phyloP scores from a whole-genome alignment of 2,888 invertebrate species.

The Tetheella fluctuosa region DNA sequence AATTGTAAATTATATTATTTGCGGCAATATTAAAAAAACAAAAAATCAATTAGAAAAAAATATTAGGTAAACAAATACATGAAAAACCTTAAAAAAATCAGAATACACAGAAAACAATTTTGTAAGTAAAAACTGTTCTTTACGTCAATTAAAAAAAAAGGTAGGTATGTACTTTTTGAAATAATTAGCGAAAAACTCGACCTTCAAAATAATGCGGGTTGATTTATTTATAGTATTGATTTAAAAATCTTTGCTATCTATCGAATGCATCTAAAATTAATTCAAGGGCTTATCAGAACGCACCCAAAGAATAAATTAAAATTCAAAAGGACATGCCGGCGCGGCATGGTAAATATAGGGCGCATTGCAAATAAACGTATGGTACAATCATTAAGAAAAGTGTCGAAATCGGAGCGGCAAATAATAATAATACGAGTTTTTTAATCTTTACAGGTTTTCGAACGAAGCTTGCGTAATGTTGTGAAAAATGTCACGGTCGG shows the following conservation, averaged over 20 bases:
- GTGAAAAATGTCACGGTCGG: constrained; percentile 73
- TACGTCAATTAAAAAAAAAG: too few relatives aligned
- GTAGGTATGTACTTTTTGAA: too few relatives aligned
- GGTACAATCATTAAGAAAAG: constrained; percentile 53
- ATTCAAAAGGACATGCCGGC: constrained; percentile 34
- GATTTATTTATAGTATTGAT: neutral
- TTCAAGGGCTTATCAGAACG: constrained; percentile 27
- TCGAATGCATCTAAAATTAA: constrained; percentile 17
- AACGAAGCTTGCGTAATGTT: constrained; percentile 57
- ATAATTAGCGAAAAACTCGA: neutral
- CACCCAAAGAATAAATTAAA: constrained; percentile 33
- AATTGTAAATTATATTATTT: neutral
- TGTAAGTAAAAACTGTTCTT: too few relatives aligned
- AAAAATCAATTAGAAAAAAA: neutral
- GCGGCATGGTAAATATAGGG: constrained; percentile 31
- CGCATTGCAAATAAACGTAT: constrained; percentile 16
- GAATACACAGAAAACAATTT: neutral
- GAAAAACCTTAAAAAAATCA: neutral
- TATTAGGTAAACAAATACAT: neutral
- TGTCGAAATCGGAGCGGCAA: constrained; percentile 66
- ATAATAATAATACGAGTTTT: constrained; percentile 52
- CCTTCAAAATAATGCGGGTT: neutral
- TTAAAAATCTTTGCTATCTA: constrained; percentile 1
- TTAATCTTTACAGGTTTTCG: constrained; percentile 65
- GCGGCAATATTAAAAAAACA: neutral